Percentiles rank a stretch among this genome's conserved stretches.
Evolutionary conservation across 2,888 invertebrate species (phyloP).

Genomic region (Trissolcus japonicus): DNA sequence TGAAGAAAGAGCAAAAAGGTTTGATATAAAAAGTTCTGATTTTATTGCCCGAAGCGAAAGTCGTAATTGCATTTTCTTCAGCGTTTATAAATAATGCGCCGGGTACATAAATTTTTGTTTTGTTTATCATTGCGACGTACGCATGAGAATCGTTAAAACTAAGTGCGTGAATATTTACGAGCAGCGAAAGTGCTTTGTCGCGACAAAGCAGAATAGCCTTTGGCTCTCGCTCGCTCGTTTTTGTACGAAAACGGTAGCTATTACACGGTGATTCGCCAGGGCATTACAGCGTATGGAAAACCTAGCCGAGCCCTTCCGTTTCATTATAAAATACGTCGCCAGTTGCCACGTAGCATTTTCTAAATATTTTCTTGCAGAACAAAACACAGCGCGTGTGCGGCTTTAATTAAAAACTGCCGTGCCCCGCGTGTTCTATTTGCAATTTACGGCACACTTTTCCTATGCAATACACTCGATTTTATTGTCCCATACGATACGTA

Average conservation of each 20-base stretch:
- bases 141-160: constrained; percentile 56
- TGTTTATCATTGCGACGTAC: constrained; percentile 53
- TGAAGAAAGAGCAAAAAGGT: too few relatives aligned
- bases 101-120: constrained; percentile 16
- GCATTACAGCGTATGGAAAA: constrained; percentile 38
- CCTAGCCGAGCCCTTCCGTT: constrained; percentile 38
- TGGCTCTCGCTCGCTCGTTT: constrained; percentile 18
- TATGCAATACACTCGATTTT: constrained; percentile 46
- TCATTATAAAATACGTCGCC: constrained; percentile 51
- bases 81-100: constrained; percentile 33
- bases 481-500: constrained; percentile 41
- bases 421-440: constrained; percentile 60
- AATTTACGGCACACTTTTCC: constrained; percentile 50
- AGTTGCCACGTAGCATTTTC: constrained; percentile 52
- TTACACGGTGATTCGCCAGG: constrained; percentile 40
- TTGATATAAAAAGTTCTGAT: background rate
- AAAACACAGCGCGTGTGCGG: constrained; percentile 53
- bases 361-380: constrained; percentile 54
- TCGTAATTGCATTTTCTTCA: constrained; percentile 2
- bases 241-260: constrained; percentile 35
- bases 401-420: constrained; percentile 61
- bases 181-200: constrained; percentile 59
- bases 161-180: constrained; percentile 61
- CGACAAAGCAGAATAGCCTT: constrained; percentile 56
- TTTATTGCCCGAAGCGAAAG: constrained; percentile 6